These are phyloP conservation scores for Pollenia angustigena DNA, from an alignment of 2,888 invertebrate species.

Conservation along the genomic window DNA sequence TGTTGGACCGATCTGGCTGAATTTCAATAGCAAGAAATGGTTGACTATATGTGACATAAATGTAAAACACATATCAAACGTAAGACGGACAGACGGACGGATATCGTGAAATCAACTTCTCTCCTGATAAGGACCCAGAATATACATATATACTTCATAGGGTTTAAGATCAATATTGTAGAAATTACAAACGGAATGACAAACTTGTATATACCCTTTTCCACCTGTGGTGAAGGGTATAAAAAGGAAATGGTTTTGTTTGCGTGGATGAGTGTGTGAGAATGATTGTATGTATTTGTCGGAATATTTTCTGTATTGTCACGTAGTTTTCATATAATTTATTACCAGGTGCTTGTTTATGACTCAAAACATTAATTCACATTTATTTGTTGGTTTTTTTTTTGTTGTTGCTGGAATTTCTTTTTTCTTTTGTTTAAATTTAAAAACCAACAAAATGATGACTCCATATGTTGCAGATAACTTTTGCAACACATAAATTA, in stretches of 20 bases:
- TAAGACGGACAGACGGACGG: too few species aligned
- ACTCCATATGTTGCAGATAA: conserved; percentile 34
- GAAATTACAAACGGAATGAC: too few species aligned
- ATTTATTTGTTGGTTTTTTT: conserved; percentile 22
- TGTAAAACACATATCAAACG: neutral
- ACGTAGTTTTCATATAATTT: conserved; percentile 70
- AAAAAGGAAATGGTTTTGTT: neutral
- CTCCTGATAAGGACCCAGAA: too few species aligned
- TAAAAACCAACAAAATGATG: conserved; percentile 18
- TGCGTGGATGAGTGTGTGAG: neutral
- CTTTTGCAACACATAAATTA: conserved; percentile 35
- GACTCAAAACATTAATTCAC: conserved; percentile 54
- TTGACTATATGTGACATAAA: too few species aligned
- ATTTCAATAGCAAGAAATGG: too few species aligned
- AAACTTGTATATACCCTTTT: too few species aligned
- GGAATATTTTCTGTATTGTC: conserved; percentile 53
- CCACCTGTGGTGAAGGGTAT: too few species aligned
- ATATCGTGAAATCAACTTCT: too few species aligned
- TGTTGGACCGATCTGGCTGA: too few species aligned
- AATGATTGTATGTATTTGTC: neutral
- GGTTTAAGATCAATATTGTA: too few species aligned
- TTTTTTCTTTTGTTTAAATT: conserved; percentile 12
- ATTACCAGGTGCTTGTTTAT: conserved; percentile 67
- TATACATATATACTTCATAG: neutral
- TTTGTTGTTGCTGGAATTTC: conserved; percentile 1